Base-by-base conservation (phyloP, 2,113 vertebrate genomes). In the Chaetorhynchus papuensis region DNA sequence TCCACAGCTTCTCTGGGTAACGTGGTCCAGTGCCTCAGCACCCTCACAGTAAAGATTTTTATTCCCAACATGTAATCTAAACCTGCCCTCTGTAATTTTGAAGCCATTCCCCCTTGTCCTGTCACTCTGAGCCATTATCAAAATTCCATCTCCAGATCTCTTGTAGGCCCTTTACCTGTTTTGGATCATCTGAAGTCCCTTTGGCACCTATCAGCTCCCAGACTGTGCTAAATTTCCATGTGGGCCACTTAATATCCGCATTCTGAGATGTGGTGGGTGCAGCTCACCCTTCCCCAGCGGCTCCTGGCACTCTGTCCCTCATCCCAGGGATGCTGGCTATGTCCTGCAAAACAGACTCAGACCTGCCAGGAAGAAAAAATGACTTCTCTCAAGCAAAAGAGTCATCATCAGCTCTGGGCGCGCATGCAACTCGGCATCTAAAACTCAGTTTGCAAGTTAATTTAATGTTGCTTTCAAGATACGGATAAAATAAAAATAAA, bases 201-300 rank as follows among this genome's bases (percentile, higher is more conserved):
- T 57, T 53, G 65, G 28, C 35, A 15, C 65, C 47, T 14, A 3
- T 37, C 28, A 21, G 47, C 69, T 78, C 33, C 39, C 37, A 1
- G 1, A 17, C 41, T 2, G 1, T 20, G 26, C 52, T 5, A 3
- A 35, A 49, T 47, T 72, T 85, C 50, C 27, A 1, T 1, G 6
- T 23, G 42, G n/a, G 13, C 81, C 37, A 5, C 22, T 16, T 77
- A 6, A 7, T 69, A 11, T 5, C 21, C 3, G 4, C 15, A 1
- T 11, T 71, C 30, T 8, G 17, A 35, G 68, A 21, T 0, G 56
- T 1, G 2, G 15, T 35, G 50, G 60, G 27, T 13, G 22, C 54
- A 30, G 27, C 45, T 61, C 4, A 0, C 7, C 12, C 27, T 45
- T 71, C 23, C 42, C 13, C 41, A 44, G 30, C 0, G 0, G 50